A percentile compares a stretch with the other conserved stretches of the same genome.
Evolutionary conservation across 2,888 invertebrate species (phyloP).

Genomic region (Hirtodrosophila histrioides): DNA sequence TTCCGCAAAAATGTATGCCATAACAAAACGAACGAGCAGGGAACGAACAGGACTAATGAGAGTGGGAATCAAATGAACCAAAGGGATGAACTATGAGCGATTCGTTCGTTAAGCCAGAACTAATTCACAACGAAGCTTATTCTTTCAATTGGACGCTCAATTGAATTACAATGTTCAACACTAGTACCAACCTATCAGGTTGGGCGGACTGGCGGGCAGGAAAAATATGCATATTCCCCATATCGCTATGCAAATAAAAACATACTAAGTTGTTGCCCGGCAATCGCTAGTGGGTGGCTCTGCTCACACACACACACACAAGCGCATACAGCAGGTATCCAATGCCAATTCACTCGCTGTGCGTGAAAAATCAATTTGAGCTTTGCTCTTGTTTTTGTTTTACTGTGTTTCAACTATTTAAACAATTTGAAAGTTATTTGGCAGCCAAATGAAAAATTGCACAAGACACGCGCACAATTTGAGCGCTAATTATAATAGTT

Average conservation of each 20-base stretch:
- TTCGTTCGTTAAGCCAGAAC: too few relatives aligned
- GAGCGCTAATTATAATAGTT: slow-evolving; percentile 55
- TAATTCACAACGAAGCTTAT: too few relatives aligned
- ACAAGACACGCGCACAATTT: slow-evolving; percentile 45
- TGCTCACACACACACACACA: slow-evolving; percentile 5
- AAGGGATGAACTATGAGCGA: too few relatives aligned
- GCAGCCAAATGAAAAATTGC: slow-evolving; percentile 42
- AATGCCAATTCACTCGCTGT: slow-evolving; percentile 1
- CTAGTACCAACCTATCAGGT: slow-evolving; percentile 3
- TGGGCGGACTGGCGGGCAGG: slow-evolving; percentile 35
- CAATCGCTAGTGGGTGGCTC: slow-evolving; percentile 37
- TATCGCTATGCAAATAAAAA: slow-evolving; percentile 44
- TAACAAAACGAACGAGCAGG: too few relatives aligned
- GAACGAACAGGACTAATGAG: too few relatives aligned
- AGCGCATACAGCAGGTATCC: slow-evolving; percentile 14
- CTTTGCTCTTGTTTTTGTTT: slow-evolving; percentile 19
- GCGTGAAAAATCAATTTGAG: slow-evolving; percentile 54
- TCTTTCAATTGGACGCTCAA: too few relatives aligned
- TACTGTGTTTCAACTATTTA: slow-evolving; percentile 17
- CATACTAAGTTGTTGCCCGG: slow-evolving; percentile 23
- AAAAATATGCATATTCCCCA: slow-evolving; percentile 24
- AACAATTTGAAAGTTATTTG: slow-evolving; percentile 36
- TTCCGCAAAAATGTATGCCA: too few relatives aligned
- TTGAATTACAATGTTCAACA: too few relatives aligned
- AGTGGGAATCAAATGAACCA: too few relatives aligned